Percentiles rank a stretch among this genome's conserved stretches.
Evolutionary conservation across 2,797 vertebrate species (phyloP).

Genomic region (Urosaurus nigricauda): DNA sequence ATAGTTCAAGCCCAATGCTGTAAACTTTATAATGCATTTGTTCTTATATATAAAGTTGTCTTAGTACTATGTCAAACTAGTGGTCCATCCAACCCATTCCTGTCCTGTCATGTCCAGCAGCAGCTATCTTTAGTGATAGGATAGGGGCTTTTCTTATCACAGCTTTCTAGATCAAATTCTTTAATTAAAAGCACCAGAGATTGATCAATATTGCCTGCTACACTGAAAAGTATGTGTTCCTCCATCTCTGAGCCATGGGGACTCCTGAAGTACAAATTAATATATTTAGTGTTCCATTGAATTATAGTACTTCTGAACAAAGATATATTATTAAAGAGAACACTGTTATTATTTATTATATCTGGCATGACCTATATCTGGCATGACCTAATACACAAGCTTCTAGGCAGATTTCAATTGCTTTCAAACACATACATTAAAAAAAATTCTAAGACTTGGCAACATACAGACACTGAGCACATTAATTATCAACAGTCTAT

Average conservation of each 20-base stretch:
- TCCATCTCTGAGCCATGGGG: neutral
- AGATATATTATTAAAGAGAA: neutral
- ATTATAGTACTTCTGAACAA: neutral
- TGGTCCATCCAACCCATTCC: neutral
- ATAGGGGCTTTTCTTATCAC: neutral
- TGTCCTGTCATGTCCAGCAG: neutral
- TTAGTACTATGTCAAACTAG: neutral
- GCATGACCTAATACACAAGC: neutral
- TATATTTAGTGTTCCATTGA: neutral
- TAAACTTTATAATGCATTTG: no score
- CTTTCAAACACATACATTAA: constrained; percentile 13
- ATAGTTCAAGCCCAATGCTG: no score
- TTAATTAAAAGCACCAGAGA: neutral
- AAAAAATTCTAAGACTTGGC: neutral
- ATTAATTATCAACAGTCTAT: constrained; percentile 12
- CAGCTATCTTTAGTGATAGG: neutral
- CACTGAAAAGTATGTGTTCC: neutral
- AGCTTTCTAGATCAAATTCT: neutral
- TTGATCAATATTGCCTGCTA: neutral
- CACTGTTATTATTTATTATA: neutral
- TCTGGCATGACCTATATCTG: neutral
- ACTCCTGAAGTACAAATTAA: neutral
- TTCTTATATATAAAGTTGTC: neutral
- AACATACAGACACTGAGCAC: neutral
- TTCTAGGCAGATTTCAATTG: neutral